phyloP scores from a whole-genome alignment of 2,113 vertebrate species.

The Brachirus orientalis region DNA sequence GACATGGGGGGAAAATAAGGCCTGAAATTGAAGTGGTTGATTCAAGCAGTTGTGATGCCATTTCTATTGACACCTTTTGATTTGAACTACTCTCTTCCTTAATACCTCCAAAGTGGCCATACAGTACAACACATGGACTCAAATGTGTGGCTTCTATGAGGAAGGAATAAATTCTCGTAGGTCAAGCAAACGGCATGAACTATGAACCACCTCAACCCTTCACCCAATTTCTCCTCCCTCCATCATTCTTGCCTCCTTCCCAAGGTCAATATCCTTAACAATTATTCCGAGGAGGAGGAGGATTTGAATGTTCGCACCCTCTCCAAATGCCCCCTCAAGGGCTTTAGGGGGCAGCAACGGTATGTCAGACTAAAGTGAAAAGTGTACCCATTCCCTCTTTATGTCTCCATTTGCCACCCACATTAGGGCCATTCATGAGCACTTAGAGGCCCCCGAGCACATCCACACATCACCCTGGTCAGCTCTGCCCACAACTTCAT shows the following conservation, averaged over 20 bases:
- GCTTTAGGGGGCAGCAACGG: slow-evolving; percentile 76
- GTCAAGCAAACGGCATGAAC: slow-evolving; percentile 56
- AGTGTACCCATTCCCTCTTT: slow-evolving; percentile 84
- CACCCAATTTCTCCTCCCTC: slow-evolving; percentile 56
- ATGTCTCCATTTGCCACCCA: slow-evolving; percentile 83
- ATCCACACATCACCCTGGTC: slow-evolving; percentile 75
- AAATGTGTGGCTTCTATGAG: neutral
- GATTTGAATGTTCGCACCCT: slow-evolving; percentile 77
- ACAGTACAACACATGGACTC: no score
- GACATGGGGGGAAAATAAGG: slow-evolving; percentile 55
- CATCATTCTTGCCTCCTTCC: slow-evolving; percentile 50
- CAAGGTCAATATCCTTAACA: slow-evolving; percentile 84
- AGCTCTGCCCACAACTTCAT: slow-evolving; percentile 58
- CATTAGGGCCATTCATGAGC: slow-evolving; percentile 80
- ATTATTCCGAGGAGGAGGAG: slow-evolving; percentile 77
- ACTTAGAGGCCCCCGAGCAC: slow-evolving; percentile 76
- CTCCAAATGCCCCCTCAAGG: slow-evolving; percentile 80
- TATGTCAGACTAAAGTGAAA: slow-evolving; percentile 81
- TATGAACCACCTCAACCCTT: slow-evolving; percentile 55
- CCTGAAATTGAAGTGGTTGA: slow-evolving; percentile 63
- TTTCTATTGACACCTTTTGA: slow-evolving; percentile 55
- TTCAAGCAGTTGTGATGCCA: slow-evolving; percentile 55
- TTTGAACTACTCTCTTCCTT: slow-evolving; percentile 31
- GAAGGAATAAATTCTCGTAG: slow-evolving; percentile 41
- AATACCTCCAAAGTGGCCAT: slow-evolving; percentile 24